These are phyloP conservation scores for Cuculus canorus DNA, from an alignment of 2,797 vertebrate genomes.

Conservation along the genomic window DNA sequence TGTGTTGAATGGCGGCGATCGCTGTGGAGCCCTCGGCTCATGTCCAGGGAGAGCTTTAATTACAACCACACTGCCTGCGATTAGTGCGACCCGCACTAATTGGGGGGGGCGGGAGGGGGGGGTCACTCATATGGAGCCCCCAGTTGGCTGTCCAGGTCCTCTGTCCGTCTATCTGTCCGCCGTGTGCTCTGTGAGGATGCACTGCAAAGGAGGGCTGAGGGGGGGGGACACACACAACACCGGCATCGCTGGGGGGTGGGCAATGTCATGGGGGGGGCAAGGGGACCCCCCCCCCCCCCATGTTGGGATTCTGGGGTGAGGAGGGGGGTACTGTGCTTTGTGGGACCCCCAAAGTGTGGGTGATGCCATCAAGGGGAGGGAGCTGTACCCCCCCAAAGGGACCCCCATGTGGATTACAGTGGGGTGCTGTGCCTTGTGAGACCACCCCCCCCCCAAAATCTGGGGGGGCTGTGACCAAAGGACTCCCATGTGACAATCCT, in stretches of 20 bases:
- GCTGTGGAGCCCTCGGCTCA: constrained; percentile 17
- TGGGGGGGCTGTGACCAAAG: too few relatives aligned
- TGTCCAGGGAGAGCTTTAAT: constrained; percentile 36
- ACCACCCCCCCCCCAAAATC: too few relatives aligned
- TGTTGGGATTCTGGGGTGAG: too few relatives aligned
- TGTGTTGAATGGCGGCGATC: background rate
- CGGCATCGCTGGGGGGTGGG: fast-evolving
- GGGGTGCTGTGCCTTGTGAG: too few relatives aligned
- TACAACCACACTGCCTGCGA: background rate
- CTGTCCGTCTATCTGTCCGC: background rate
- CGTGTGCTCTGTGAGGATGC: fast-evolving
- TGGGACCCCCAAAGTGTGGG: too few relatives aligned
- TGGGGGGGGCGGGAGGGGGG: background rate
- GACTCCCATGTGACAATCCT: too few relatives aligned
- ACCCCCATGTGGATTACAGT: too few relatives aligned
- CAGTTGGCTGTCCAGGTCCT: fast-evolving
- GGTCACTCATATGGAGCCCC: background rate
- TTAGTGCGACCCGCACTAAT: background rate
- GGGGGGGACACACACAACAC: too few relatives aligned
- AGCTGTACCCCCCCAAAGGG: too few relatives aligned
- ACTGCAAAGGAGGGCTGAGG: background rate
- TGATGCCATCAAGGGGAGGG: too few relatives aligned
- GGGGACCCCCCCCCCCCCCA: too few relatives aligned
- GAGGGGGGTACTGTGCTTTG: too few relatives aligned
- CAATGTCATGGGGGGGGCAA: fast-evolving